Conservation (phyloP, 2,888 invertebrate genomes). For the Venusia cambrica region DNA sequence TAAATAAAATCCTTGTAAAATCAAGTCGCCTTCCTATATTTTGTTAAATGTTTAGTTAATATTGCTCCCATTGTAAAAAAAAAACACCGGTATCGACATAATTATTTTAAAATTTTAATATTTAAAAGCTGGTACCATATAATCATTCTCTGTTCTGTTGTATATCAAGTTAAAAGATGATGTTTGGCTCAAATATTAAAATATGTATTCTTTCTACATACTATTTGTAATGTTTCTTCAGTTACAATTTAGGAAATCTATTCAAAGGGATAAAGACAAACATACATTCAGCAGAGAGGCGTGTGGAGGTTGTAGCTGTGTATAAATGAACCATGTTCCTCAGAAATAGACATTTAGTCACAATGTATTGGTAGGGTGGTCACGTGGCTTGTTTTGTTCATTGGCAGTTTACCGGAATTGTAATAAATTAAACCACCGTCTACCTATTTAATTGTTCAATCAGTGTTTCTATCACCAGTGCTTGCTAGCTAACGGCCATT, state of each 20-base stretch:
- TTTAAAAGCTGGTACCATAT: slow-evolving; percentile 10
- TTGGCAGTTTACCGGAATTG: slow-evolving; percentile 21
- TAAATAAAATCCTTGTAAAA: neutral
- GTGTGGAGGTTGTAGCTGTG: too few species aligned
- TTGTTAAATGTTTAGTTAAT: neutral
- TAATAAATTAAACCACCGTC: slow-evolving; percentile 8
- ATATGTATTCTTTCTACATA: slow-evolving; percentile 4
- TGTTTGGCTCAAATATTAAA: slow-evolving; percentile 8
- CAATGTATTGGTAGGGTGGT: neutral
- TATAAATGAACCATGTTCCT: too few species aligned
- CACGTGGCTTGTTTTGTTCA: slow-evolving; percentile 8
- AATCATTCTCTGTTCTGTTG: slow-evolving; percentile 5
- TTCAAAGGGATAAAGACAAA: too few species aligned
- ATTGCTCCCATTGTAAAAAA: slow-evolving; percentile 3
- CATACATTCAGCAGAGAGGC: too few species aligned
- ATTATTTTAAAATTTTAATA: slow-evolving; percentile 11
- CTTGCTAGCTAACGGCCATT: slow-evolving; percentile 3
- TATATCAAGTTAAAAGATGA: slow-evolving; percentile 6
- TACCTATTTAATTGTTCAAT: slow-evolving; percentile 2
- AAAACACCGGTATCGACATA: slow-evolving; percentile 3
- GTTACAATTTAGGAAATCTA: too few species aligned
- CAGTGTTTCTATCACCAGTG: neutral
- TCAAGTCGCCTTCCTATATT: slow-evolving; percentile 9
- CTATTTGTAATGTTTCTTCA: too few species aligned
- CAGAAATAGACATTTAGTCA: too few species aligned